Evolutionary conservation across 1,140 invertebrate species (phyloP).

Genomic region (Drosophila navojoa): DNA sequence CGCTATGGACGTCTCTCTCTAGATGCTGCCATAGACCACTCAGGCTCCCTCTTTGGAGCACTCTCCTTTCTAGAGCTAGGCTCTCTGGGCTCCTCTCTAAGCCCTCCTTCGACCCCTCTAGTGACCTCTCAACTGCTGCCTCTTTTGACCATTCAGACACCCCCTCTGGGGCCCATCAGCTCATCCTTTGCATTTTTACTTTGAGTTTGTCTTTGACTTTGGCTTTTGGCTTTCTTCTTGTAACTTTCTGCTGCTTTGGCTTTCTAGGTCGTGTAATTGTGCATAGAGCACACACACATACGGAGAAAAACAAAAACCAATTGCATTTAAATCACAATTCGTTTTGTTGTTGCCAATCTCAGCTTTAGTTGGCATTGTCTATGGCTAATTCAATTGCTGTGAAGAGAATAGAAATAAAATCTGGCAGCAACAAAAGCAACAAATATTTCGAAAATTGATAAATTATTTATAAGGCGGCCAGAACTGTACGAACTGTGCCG

Average conservation of each 20-base stretch:
- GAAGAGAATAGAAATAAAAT: conserved; percentile 4
- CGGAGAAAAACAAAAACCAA: conserved; percentile 60
- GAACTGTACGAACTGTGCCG: conserved; percentile 23
- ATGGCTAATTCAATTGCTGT: conserved; percentile 72
- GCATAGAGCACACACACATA: conserved; percentile 52
- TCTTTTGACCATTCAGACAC: not conserved
- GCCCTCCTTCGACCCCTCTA: not conserved
- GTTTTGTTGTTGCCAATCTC: conserved; percentile 50
- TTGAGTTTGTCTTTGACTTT: conserved; percentile 25
- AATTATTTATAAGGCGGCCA: conserved; percentile 70
- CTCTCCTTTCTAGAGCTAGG: too few species aligned
- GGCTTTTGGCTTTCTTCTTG: conserved; percentile 68
- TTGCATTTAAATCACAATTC: conserved; percentile 81
- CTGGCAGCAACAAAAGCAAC: not conserved
- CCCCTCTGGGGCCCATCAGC: not conserved
- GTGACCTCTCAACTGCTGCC: not conserved
- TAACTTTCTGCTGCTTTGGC: conserved; percentile 77
- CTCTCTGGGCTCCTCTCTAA: not conserved
- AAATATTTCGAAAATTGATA: conserved; percentile 64
- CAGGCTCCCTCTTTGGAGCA: too few species aligned
- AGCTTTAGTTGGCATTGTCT: conserved; percentile 41
- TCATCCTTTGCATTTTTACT: conserved; percentile 44
- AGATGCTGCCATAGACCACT: too few species aligned
- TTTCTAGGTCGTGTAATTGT: conserved; percentile 82
- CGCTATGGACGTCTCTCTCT: not conserved